A percentile compares a stretch with the other conserved stretches of the same genome.
Conservation (phyloP, 2,888 invertebrate genomes). For the Oegoconia quadripuncta region DNA sequence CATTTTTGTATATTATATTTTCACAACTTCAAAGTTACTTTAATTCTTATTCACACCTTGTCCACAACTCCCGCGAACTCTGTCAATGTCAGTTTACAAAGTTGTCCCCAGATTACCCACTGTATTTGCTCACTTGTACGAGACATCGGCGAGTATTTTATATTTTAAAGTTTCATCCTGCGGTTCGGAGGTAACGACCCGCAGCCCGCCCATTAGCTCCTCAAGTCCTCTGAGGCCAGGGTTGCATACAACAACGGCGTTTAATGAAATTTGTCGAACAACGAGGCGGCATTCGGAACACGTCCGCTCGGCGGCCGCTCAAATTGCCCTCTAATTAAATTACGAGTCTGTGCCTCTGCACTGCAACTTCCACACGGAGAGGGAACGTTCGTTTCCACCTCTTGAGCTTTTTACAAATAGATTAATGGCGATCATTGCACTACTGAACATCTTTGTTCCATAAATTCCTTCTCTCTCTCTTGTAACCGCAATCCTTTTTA, state of each 20-base stretch:
- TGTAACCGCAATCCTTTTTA: background rate
- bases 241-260: conserved; percentile 45
- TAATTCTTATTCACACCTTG: no score
- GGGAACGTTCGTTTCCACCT: conserved; percentile 43
- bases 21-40: no score
- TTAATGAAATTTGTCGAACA: conserved; percentile 63
- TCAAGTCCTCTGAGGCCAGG: conserved; percentile 8
- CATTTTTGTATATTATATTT: no score
- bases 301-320: conserved; percentile 53
- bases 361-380: conserved; percentile 24
- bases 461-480: background rate
- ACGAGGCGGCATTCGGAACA: conserved; percentile 57
- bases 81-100: no score
- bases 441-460: background rate
- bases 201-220: conserved; percentile 13
- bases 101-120: no score
- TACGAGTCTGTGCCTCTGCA: conserved; percentile 51
- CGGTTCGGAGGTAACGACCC: no score
- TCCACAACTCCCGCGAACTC: no score
- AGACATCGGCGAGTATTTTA: no score
- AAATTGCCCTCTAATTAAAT: conserved; percentile 71
- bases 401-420: conserved; percentile 27
- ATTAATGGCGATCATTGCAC: conserved; percentile 9
- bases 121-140: no score
- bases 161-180: no score